Conservation (phyloP, 1,140 invertebrate genomes). For the Drosophila seguyi region DNA sequence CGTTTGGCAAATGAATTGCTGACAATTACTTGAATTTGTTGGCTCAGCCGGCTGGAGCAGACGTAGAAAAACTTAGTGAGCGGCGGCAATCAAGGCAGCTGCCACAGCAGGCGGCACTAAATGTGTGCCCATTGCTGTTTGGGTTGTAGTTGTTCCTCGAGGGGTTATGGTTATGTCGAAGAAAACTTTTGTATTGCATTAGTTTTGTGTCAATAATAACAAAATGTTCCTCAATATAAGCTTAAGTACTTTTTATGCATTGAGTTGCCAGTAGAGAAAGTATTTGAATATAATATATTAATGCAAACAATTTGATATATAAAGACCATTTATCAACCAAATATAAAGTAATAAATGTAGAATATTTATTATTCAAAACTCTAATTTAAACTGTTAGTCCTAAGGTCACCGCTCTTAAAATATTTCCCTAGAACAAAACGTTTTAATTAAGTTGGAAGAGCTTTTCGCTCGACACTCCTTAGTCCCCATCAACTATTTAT, state of each 20-base stretch:
- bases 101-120: conserved; percentile 46
- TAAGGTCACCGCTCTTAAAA: too few species aligned
- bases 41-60: conserved; percentile 29
- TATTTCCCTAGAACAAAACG: not conserved
- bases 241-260: not conserved
- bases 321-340: too few species aligned
- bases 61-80: conserved; percentile 21
- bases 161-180: conserved; percentile 30
- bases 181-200: conserved; percentile 59
- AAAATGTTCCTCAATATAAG: conserved; percentile 34
- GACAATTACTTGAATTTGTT: conserved; percentile 74
- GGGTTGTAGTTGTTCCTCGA: conserved; percentile 22
- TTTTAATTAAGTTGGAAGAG: conserved; percentile 13
- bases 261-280: not conserved
- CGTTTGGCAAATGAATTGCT: conserved; percentile 63
- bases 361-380: too few species aligned
- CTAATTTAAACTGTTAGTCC: too few species aligned
- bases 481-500: conserved; percentile 39
- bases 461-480: conserved; percentile 16
- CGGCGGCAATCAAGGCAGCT: conserved; percentile 29
- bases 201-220: conserved; percentile 57
- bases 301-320: not conserved
- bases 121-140: conserved; percentile 25
- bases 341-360: too few species aligned
- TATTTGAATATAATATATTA: not conserved